These are phyloP conservation scores for Cichladusa arquata DNA, from an alignment of 2,113 vertebrate genomes.

Conservation along the genomic window DNA sequence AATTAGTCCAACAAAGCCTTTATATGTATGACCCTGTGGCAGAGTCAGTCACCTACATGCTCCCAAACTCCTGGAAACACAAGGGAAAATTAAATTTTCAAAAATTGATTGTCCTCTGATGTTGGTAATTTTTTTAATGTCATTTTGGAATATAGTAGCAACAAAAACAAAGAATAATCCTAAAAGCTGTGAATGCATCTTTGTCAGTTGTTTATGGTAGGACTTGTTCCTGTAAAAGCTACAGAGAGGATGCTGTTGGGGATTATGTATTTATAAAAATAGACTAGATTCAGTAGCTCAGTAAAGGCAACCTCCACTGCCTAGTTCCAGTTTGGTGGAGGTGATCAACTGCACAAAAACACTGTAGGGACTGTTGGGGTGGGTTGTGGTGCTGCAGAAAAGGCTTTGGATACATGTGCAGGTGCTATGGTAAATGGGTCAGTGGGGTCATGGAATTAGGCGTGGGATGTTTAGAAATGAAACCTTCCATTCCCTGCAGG, in stretches of 20 bases:
- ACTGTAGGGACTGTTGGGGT: neutral
- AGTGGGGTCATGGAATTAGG: neutral
- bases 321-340: neutral
- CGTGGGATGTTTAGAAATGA: neutral
- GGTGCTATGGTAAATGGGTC: neutral
- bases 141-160: neutral
- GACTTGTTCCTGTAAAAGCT: neutral
- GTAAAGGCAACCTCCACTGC: neutral
- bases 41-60: neutral
- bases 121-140: neutral
- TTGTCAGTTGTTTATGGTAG: neutral
- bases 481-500: neutral
- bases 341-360: neutral
- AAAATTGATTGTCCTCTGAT: neutral
- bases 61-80: neutral
- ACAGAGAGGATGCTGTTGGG: neutral
- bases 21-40: neutral
- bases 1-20: neutral
- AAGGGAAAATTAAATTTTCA: neutral
- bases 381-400: neutral
- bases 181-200: neutral
- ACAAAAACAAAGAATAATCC: neutral
- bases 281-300: neutral
- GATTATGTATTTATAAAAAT: neutral
- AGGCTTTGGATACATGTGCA: neutral